A percentile compares a stretch with the other conserved stretches of the same genome.
Evolutionary conservation across 2,888 invertebrate species (phyloP).

Genomic region (Camponotus fellah): DNA sequence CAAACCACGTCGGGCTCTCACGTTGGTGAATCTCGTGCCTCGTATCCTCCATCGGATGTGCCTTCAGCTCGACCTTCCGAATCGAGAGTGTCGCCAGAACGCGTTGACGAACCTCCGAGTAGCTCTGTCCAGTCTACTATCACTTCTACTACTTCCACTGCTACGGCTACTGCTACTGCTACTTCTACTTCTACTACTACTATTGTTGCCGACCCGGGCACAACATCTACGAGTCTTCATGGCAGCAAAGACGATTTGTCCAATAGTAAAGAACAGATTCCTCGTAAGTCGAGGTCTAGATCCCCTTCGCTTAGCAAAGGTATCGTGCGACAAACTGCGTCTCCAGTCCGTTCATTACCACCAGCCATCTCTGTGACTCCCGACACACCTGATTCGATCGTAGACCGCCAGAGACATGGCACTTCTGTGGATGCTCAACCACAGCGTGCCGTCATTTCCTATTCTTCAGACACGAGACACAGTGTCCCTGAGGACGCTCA

Average conservation of each 20-base stretch:
- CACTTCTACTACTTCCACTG: not conserved
- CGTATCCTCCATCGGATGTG: constrained; percentile 40
- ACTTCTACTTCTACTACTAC: not conserved
- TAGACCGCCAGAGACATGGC: constrained; percentile 29
- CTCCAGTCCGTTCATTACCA: constrained; percentile 82
- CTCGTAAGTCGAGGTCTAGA: constrained; percentile 72
- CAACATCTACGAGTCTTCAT: constrained; percentile 39
- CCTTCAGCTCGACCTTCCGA: constrained; percentile 42
- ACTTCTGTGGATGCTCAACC: constrained; percentile 68
- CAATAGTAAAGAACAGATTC: constrained; percentile 49
- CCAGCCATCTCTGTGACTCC: constrained; percentile 83
- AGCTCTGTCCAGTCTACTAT: constrained; percentile 32
- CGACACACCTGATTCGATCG: constrained; percentile 75
- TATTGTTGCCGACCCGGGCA: constrained; percentile 15
- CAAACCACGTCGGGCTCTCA: constrained; percentile 43
- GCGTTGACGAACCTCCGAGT: constrained; percentile 7
- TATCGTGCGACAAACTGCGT: constrained; percentile 80
- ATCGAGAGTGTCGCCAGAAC: constrained; percentile 55
- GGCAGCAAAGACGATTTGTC: constrained; percentile 41
- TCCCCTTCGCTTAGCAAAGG: constrained; percentile 74
- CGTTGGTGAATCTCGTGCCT: constrained; percentile 55
- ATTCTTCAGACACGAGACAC: constrained; percentile 80
- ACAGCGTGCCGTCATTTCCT: constrained; percentile 82
- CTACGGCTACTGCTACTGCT: constrained; percentile 1
- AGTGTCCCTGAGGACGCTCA: constrained; percentile 58